Conservation (phyloP, 2,797 vertebrate species). For the Miichthys miiuy region DNA sequence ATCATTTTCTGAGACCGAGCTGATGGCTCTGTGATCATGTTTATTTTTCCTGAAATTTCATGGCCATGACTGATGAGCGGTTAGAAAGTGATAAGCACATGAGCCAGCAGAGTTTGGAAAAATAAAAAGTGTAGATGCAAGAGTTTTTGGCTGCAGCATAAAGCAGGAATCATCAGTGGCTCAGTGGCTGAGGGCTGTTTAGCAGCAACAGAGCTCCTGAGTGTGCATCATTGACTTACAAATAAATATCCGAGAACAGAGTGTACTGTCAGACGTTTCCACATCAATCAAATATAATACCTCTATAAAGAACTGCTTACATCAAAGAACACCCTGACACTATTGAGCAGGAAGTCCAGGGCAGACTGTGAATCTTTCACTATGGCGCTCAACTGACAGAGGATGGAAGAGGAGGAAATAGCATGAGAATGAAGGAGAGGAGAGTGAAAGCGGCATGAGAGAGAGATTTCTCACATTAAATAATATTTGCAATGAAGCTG, state of each 20-base stretch:
- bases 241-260: conserved; percentile 76
- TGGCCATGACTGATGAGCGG: conserved; percentile 51
- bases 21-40: conserved; percentile 25
- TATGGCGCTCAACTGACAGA: conserved; percentile 46
- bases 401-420: conserved; percentile 31
- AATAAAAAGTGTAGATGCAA: conserved; percentile 58
- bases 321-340: conserved; percentile 65
- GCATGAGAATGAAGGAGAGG: conserved; percentile 14
- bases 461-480: too few species aligned
- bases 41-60: conserved; percentile 50
- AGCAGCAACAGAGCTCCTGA: conserved; percentile 55
- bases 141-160: conserved; percentile 57
- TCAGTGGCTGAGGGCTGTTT: conserved; percentile 65
- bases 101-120: conserved; percentile 48
- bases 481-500: not conserved
- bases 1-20: conserved; percentile 17
- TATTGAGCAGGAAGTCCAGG: conserved; percentile 51
- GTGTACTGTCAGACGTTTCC: conserved; percentile 65
- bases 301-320: conserved; percentile 72
- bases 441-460: not conserved
- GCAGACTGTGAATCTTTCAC: conserved; percentile 51
- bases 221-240: conserved; percentile 70
- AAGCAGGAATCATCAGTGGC: conserved; percentile 55
- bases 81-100: conserved; percentile 48
- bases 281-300: conserved; percentile 77